Base-by-base conservation (phyloP, 2,113 vertebrate species). In the Orthonyx spaldingii region DNA sequence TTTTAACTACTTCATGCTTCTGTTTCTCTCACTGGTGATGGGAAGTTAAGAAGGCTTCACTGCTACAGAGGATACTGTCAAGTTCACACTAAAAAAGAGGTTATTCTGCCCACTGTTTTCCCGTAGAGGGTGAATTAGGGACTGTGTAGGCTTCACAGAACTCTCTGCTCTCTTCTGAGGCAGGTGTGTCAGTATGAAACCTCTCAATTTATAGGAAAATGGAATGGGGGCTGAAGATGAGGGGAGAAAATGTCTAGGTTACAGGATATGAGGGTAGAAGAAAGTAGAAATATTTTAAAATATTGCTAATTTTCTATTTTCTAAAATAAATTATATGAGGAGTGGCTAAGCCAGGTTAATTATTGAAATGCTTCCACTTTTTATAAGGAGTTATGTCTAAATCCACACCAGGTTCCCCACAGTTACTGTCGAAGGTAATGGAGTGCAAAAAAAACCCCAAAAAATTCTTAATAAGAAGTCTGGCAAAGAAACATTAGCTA, bases 31-130 rank as follows among this genome's bases (percentile, higher is more conserved):
- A 41, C 32, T 84, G 32, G 15, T 91, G 39, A 68, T 75, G 22
- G 77, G 70, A 49, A n/a, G 30, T 89, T 17, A 63, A 82, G 69
- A 80, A 79, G 89, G 47, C 53, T 91, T 86, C 64, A 79, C 59
- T 85, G 64, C 63, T 77, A 14, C 27, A 44, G 77, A 90, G 71
- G 22, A 30, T 84, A 16, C 75, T 93, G 82, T 75, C 52, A 84
- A 76, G 32, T 56, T 92, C 41, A 72, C 55, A 46, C 49, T 82
- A 21, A 13, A 47, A 93, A 70, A 28, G 32, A 89, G 39, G 60
- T 95, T 75, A 47, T 78, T 87, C 41, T 92, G 32, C 41, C 61
- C 37, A 69, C 46, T 94, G 24, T 42, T 89, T 95, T 92, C 22
- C 41, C 30, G 30, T 12, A 41, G 41, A 92, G 61, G 33, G 59